Percentiles rank a stretch among this genome's conserved stretches.
Conservation (phyloP, 2,113 vertebrate species). For the Poeciliopsis occidentalis region DNA sequence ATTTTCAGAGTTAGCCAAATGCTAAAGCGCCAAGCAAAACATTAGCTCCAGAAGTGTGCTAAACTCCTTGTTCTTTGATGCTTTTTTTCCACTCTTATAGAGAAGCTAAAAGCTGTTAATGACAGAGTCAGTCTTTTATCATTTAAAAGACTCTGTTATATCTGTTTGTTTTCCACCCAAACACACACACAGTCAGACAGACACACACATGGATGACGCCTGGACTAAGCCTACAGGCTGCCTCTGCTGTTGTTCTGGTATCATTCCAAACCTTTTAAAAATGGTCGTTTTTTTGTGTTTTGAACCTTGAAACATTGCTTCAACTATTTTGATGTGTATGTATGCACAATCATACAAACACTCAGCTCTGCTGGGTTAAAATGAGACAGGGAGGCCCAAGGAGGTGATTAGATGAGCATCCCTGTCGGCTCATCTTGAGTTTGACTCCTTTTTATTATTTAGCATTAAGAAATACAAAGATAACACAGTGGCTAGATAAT, state of each 20-base stretch:
- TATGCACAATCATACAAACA: background rate
- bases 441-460: slow-evolving; percentile 38
- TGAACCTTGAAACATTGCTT: slow-evolving; percentile 8
- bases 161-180: no score
- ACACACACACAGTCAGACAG: no score
- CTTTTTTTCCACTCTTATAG: no score
- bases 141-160: no score
- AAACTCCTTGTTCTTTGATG: no score
- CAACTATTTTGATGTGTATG: slow-evolving; percentile 5
- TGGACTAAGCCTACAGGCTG: background rate
- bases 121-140: no score
- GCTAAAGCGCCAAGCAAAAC: no score
- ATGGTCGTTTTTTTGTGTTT: slow-evolving; percentile 3
- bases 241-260: background rate
- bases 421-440: slow-evolving; percentile 15
- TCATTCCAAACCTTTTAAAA: slow-evolving; percentile 22
- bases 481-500: slow-evolving; percentile 17
- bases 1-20: no score
- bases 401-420: slow-evolving; percentile 7
- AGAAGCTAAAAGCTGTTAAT: no score
- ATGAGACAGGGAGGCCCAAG: slow-evolving; percentile 3
- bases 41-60: no score
- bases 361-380: slow-evolving; percentile 6
- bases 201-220: background rate
- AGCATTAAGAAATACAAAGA: slow-evolving; percentile 7